Base-by-base conservation (phyloP, 2,113 vertebrate species). In the Natator depressus region DNA sequence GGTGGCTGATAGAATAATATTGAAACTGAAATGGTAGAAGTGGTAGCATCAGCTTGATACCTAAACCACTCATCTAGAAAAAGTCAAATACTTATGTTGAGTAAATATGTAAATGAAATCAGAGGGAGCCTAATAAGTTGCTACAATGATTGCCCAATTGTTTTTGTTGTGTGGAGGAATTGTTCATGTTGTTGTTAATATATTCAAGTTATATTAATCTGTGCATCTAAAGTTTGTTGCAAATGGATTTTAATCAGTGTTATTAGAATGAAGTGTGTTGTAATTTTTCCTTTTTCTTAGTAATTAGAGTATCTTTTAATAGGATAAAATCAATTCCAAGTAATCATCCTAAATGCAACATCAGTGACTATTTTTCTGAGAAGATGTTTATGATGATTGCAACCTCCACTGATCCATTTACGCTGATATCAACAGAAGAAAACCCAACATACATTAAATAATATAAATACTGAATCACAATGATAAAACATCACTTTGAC, bases 331-430 rank as follows among this genome's bases (percentile, higher is more conserved):
- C 31, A 89, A 72, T 85, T 76, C 35, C 17, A 82, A 57, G 20
- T 90, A 96, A 94, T 95, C 75, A 95, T 82, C 51, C 96, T 96
- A 93, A 27, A 84, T 91, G n/a, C 75, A 84, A 82, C 29, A 42
- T 93, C 55, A 80, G 49, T 49, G 14, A 49, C 35, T 93, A 2
- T 90, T 96, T 90, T 94, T 96, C 65, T 80, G 31, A 59, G 82
- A 90, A 47, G 54, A 55, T 94, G 87, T 94, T 95, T 90, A 55
- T 81, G 89, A 85, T 92, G 85, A 91, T 80, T 95, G 81, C 42
- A 88, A 27, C 10, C 94, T 91, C 27, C 75, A 80, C 47, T 80
- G 80, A 82, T 69, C 20, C 31, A 59, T 93, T 96, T 90, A 87
- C 82, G 91, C 72, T 89, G 78, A 65, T 78, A 88, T 69, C 25